Base-by-base conservation (phyloP, 2,888 invertebrate species). In the Tachina fera region DNA sequence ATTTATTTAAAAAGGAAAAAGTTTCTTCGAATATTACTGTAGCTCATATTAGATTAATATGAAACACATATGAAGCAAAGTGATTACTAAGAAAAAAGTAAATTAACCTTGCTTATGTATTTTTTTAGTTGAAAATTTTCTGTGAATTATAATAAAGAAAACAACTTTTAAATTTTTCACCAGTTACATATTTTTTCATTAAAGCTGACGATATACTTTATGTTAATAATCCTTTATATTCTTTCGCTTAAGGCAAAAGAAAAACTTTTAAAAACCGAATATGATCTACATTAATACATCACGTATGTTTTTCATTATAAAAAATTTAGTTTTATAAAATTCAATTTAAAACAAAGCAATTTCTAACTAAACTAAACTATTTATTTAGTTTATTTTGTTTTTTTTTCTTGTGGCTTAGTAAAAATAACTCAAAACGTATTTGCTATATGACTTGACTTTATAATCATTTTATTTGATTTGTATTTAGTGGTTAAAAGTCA, bases 291-390 rank as follows among this genome's bases (percentile, higher is more conserved):
- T 31, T 67, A 75, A 70, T 68, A 60, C 67, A 67, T 60, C 71
- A 77, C 58, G 77, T 77, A 72, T 77, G n/a, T n/a, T n/a, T n/a
- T 77, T 72, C 51, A 51, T 77, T 83, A 14, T 11, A 49, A 60
- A 43, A 58, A 39, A 49, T 31, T 31, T 6, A 71, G 16, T 58
- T 58, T 78, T 39, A 5, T 51, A 31, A 67, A 67, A 11, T 6
- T 47, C 3, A n/a, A 11, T 67, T 19, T 11, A 16, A 51, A 51
- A 9, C 16, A 53, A 60, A 22, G 3, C 22, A 22, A 22, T 22
- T 22, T 2, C 3, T 22, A 22, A 11, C 41, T n/a, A 39, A 47
- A 60, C n/a, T n/a, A 49, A 47, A n/a, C 10, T 39, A 58, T 60
- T 39, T n/a, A n/a, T n/a, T n/a, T n/a, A n/a, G n/a, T n/a, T n/a